Base-by-base conservation (phyloP, 2,797 vertebrate genomes). In the Crocidura indochinensis region DNA sequence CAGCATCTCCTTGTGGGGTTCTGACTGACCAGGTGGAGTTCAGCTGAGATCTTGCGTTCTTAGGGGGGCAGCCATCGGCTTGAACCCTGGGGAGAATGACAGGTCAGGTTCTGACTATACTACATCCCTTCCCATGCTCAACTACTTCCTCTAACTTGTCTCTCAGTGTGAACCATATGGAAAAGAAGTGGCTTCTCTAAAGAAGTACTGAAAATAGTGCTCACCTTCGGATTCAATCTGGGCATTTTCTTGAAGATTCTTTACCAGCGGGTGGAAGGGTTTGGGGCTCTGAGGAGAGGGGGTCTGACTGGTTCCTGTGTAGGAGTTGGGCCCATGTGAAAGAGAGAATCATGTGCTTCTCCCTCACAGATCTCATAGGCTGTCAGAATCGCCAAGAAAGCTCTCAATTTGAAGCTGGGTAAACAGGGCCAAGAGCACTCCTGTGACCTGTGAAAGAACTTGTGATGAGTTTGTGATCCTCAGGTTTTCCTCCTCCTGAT, bases 121-220 rank as follows among this genome's bases (percentile, higher is more conserved):
- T n/a, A 8, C 2, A 69, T 9, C 56, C 1, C 24, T 26, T 72
- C 62, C 53, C 27, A 10, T 47, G n/a, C 38, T 38, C 38, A 38
- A 14, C 44, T 49, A 7, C 53, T 93, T 67, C 47, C 91, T 71
- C 27, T 46, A 84, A 67, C 76, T 76, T 67, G 12, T 80, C 31
- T 77, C 64, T 64, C 68, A 69, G n/a, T 77, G 65, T 22, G 71
- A 92, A 79, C 44, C 76, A 81, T 49, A 11, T 81, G 71, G 53
- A 80, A 85, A 88, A 88, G 51, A 75, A 88, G 64, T 49, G 46
- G 46, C n/a, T 84, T 84, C 51, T 73, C 65, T 65, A 56, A 60
- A 62, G 81, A 93, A 80, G 71, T 84, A 51, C 84, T 90, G 69
- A 95, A 77, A 80, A 75, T 79, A 83, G 72, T 26, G 24, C 74